Evolutionary conservation across 2,113 vertebrate species (phyloP), one percentile per base, ranked within the genome.

Genomic region (Podiceps cristatus): DNA sequence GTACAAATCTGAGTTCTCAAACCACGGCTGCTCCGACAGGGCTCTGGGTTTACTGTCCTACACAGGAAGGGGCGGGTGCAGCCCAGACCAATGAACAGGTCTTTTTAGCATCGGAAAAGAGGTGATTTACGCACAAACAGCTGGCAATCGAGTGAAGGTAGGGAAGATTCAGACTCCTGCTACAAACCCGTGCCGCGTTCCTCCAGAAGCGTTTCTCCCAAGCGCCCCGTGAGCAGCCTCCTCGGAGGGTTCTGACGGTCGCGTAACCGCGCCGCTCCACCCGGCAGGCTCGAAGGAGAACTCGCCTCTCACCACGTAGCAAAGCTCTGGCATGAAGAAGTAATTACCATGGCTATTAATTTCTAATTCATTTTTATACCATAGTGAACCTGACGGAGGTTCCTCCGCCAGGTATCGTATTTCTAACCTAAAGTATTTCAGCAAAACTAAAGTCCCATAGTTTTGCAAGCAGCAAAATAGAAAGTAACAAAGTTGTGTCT

Each of bases 401-500:
- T 77, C 59, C 81, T 63, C 71, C 42, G 93, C 80, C 97, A 92
- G 76, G 63, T 25, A 27, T 44, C 4, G 0, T 37, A 56, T 69
- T 87, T 49, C 95, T 96, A 96, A 85, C 88, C 93, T 92, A 91
- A 93, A 97, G 67, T 84, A 88, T 52, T 79, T 77, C 64, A 76
- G 96, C 96, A 97, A 97, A 97, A 97, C 91, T 73, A 42, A 92
- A 94, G 71, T 84, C 86, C 90, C 35, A 5, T 31, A 90, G 91
- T 97, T 98, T 97, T 95, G 96, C 96, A 94, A 96, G 95, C 94
- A 96, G 96, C 96, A 95, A 92, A 95, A 80, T 15, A 96, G 88
- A 92, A 97, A 97, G 86, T 74, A 88, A 93, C 40, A 8, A 93
- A 87, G 68, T 84, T 88, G 93, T 93, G 95, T 79, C 85, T 97